A percentile compares a stretch with the other conserved stretches of the same genome.
Evolutionary conservation across 2,888 invertebrate genomes (phyloP).

Genomic region (Pollenia angustigena): DNA sequence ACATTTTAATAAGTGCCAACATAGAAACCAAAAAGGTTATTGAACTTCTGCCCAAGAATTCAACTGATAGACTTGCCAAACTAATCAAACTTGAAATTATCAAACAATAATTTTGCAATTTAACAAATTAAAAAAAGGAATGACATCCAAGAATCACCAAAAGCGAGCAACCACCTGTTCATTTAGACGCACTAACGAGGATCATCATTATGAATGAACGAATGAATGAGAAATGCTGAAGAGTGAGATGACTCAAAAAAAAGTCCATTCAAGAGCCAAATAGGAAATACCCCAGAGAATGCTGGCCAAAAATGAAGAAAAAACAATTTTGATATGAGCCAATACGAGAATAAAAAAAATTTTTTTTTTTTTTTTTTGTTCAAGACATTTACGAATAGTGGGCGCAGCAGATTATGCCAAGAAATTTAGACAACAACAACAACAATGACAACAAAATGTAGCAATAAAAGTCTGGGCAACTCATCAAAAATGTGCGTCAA

Average conservation of each 20-base stretch:
- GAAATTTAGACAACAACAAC: slow-evolving; percentile 55
- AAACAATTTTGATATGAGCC: slow-evolving; percentile 75
- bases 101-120: slow-evolving; percentile 64
- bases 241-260: slow-evolving; percentile 26
- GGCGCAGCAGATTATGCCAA: slow-evolving; percentile 72
- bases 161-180: slow-evolving; percentile 65
- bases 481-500: slow-evolving; percentile 82
- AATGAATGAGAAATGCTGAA: slow-evolving; percentile 36
- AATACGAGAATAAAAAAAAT: slow-evolving; percentile 77
- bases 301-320: slow-evolving; percentile 76
- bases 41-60: slow-evolving; percentile 50
- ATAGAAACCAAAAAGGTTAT: slow-evolving; percentile 41
- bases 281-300: slow-evolving; percentile 72
- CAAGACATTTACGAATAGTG: slow-evolving; percentile 63
- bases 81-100: slow-evolving; percentile 73
- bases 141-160: slow-evolving; percentile 43
- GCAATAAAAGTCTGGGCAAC: slow-evolving; percentile 78
- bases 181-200: slow-evolving; percentile 44
- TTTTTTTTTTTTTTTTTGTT: slow-evolving; percentile 21
- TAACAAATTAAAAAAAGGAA: slow-evolving; percentile 50
- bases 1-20: slow-evolving; percentile 61
- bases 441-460: neutral
- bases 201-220: slow-evolving; percentile 38
- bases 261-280: slow-evolving; percentile 71
- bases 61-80: slow-evolving; percentile 64